These are phyloP conservation scores for Meloidogyne hapla DNA, from an alignment of 1,140 invertebrate genomes.

Conservation along the genomic window DNA sequence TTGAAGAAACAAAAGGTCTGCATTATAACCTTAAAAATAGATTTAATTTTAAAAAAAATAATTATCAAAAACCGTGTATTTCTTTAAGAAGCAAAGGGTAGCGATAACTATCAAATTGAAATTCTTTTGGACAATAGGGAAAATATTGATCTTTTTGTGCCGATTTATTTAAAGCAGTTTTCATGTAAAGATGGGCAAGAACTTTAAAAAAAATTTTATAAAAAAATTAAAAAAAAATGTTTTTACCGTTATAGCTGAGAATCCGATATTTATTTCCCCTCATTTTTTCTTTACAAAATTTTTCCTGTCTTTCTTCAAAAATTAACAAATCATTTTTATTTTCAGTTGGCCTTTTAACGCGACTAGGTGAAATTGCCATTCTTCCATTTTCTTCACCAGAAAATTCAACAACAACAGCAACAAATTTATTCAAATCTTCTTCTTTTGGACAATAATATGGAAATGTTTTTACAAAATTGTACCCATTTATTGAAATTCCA, in stretches of 20 bases:
- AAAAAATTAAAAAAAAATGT: background rate
- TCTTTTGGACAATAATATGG: slow-evolving; percentile 18
- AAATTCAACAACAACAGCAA: slow-evolving; percentile 27
- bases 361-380: slow-evolving; percentile 9
- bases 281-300: slow-evolving; percentile 3
- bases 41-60: background rate
- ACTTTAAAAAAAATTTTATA: slow-evolving; percentile 13
- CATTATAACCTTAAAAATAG: slow-evolving; percentile 29
- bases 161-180: background rate
- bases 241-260: slow-evolving; percentile 12
- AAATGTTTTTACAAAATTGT: background rate
- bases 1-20: slow-evolving; percentile 31
- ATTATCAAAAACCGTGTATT: slow-evolving; percentile 16
- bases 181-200: slow-evolving; percentile 35
- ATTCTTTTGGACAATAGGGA: slow-evolving; percentile 32
- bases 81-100: slow-evolving; percentile 33
- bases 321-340: slow-evolving; percentile 15
- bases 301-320: slow-evolving; percentile 21
- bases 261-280: slow-evolving; percentile 7
- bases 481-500: slow-evolving; percentile 2
- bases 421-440: background rate
- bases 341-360: background rate
- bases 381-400: slow-evolving; percentile 11
- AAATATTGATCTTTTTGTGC: slow-evolving; percentile 31
- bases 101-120: slow-evolving; percentile 23